Conservation (phyloP, 2,797 vertebrate genomes). For the Paramormyrops hopkinsi region DNA sequence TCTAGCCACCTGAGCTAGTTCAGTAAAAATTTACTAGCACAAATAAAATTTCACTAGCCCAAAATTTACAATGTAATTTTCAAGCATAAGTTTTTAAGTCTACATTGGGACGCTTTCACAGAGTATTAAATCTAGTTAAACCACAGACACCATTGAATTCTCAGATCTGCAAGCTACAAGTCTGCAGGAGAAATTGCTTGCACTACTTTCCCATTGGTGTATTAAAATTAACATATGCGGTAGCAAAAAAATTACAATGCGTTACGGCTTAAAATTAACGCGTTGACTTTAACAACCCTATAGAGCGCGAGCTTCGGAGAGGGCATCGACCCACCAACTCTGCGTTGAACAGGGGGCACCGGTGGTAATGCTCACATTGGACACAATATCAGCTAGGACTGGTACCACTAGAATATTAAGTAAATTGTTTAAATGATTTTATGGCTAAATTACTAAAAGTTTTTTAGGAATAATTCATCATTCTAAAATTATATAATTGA, state of each 20-base stretch:
- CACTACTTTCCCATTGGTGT: neutral
- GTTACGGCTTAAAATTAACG: neutral
- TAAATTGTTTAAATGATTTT: neutral
- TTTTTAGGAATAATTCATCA: neutral
- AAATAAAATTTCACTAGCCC: neutral
- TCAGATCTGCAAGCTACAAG: neutral
- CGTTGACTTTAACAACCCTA: neutral
- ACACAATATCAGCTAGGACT: neutral
- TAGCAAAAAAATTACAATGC: neutral
- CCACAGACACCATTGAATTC: neutral
- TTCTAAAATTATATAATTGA: neutral
- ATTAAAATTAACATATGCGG: neutral
- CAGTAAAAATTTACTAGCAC: neutral
- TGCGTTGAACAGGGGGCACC: neutral
- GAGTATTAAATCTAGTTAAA: neutral
- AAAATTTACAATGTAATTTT: neutral
- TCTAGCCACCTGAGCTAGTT: neutral
- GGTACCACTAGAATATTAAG: neutral
- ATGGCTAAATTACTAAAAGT: neutral
- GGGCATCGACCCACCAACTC: neutral
- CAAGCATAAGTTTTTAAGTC: neutral
- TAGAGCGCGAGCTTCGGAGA: neutral
- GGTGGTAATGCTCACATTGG: neutral
- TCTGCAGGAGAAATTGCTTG: neutral
- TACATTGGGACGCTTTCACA: neutral